Base-by-base conservation (phyloP, 1,140 invertebrate genomes). In the Drosophila subpulchrella region DNA sequence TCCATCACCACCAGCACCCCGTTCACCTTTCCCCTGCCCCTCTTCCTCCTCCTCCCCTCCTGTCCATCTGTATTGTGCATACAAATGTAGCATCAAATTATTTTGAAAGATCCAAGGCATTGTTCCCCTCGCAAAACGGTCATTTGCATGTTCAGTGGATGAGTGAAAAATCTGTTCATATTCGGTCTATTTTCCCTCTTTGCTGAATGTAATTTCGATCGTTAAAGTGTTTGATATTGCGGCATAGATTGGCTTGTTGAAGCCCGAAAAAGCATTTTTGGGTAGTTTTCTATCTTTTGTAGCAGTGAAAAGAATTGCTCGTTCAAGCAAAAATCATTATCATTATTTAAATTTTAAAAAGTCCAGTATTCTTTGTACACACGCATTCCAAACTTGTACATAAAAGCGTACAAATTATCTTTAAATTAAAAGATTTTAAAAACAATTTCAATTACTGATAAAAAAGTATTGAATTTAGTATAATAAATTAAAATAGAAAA, bases 41-140 rank as follows among this genome's bases (percentile, higher is more conserved):
- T 20, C 20, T 1, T 11, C 55, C 55, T 59, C 46, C 3, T 30
- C 38, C 47, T 54, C 11, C 38, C 50, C 32, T 20, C 47, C 38
- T 41, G 15, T 42, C 47, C 58, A 39, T 36, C 12, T 55, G 15
- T 38, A 61, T 44, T 74, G 39, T 66, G 74, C 78, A 65, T 58
- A 44, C 75, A 86, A 79, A 88, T 79, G 56, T 55, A 55, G 79
- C 83, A 83, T 83, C 63, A 83, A 79, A 83, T 83, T 77, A 73
- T 83, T 83, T 79, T 55, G 30, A 79, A 77, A 78, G 47, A 36
- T 74, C 53, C 44, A 8, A 36, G 30, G 24, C 44, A 20, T 47
- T 71, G 65, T 71, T 58, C 17, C 47, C 17, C 54, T 32, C 27
- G 27, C 32, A 53, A 54, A 75, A 51, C 60, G 71, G 60, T 65